Evolutionary conservation across 2,888 invertebrate species (phyloP).

Genomic region (Euplexia lucipara): DNA sequence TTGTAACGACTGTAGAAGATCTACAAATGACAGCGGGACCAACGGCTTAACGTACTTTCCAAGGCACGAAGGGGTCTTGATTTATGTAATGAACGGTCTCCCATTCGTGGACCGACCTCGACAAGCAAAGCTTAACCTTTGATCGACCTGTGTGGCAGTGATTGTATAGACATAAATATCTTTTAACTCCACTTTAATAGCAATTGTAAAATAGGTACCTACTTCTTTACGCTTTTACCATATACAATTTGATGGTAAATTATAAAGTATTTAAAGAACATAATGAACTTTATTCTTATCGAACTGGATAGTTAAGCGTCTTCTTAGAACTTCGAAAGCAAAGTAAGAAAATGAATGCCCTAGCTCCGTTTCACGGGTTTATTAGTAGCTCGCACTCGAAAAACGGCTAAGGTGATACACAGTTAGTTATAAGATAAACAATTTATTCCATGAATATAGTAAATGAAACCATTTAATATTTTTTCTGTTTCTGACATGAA

Average conservation of each 20-base stretch:
- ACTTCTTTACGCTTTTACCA: not conserved
- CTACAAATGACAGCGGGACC: too few species aligned
- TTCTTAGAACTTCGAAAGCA: constrained; percentile 39
- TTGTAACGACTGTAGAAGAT: too few species aligned
- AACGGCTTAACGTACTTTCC: too few species aligned
- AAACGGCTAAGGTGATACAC: constrained; percentile 40
- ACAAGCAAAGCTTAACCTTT: too few species aligned
- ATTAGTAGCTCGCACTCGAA: constrained; percentile 41
- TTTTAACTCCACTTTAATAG: too few species aligned
- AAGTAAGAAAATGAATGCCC: constrained; percentile 34
- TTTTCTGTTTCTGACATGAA: constrained; percentile 9
- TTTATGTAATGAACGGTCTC: too few species aligned
- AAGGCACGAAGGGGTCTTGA: too few species aligned
- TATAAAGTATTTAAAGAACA: constrained; percentile 5
- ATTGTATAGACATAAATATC: too few species aligned
- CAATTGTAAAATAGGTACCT: not conserved
- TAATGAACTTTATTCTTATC: constrained; percentile 27
- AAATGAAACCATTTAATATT: constrained; percentile 6
- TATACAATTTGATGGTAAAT: not conserved
- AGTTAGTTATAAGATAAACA: constrained; percentile 25
- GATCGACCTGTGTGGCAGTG: too few species aligned
- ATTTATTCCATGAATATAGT: constrained; percentile 4
- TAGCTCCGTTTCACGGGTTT: constrained; percentile 29
- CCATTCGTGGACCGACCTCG: too few species aligned
- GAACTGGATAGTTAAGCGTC: constrained; percentile 29